Evolutionary conservation across 2,888 invertebrate genomes (phyloP).

Genomic region (Cloeon dipterum): DNA sequence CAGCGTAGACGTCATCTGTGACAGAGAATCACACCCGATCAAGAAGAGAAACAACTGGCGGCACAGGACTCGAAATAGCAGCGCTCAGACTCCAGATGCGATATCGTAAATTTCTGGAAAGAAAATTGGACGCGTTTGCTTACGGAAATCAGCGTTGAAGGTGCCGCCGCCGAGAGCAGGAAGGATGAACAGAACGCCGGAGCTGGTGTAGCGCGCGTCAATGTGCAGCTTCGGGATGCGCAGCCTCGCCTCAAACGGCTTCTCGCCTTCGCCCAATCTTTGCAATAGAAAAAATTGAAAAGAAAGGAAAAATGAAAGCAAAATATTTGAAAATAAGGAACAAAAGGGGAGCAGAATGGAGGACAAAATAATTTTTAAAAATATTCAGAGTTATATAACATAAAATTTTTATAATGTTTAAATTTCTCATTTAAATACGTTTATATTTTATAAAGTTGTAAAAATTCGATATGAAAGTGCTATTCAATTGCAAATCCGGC

Average conservation of each 20-base stretch:
- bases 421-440: no score
- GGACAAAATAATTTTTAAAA: no score
- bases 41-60: no score
- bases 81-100: no score
- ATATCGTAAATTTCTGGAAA: no score
- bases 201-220: conserved; percentile 39
- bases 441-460: no score
- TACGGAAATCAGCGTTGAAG: conserved; percentile 37
- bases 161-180: conserved; percentile 48
- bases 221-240: conserved; percentile 38
- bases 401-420: no score
- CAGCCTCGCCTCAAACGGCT: conserved; percentile 38
- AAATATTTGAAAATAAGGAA: not conserved
- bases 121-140: no score
- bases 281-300: not conserved
- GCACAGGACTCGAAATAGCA: no score
- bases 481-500: no score
- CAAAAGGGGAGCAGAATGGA: not conserved
- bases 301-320: conserved; percentile 9
- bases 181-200: conserved; percentile 40
- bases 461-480: no score
- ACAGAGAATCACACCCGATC: conserved; percentile 6
- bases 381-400: no score
- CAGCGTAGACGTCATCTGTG: conserved; percentile 30
- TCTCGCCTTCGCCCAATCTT: conserved; percentile 30